These are phyloP conservation scores for Ariopsis seemanni DNA, from an alignment of 2,113 vertebrate genomes.

Conservation along the genomic window DNA sequence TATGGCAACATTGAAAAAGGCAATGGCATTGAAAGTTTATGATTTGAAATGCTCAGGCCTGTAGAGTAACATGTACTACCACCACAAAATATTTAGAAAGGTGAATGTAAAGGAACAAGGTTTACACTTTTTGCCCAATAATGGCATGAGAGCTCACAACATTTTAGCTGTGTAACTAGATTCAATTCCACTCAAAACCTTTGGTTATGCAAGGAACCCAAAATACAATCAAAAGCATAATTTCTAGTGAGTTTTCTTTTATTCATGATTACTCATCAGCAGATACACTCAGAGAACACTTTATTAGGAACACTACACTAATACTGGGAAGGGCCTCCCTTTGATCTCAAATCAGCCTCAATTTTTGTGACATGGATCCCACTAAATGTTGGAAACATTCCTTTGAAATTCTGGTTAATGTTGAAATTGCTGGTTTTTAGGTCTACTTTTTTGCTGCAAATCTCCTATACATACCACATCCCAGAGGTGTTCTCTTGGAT, in stretches of 20 bases:
- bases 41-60: neutral
- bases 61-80: conserved; percentile 15
- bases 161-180: neutral
- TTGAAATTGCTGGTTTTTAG: neutral
- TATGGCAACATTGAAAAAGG: conserved; percentile 14
- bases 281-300: neutral
- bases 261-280: neutral
- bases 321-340: neutral
- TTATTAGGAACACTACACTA: neutral
- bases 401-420: neutral
- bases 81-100: conserved; percentile 21
- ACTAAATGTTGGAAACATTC: neutral
- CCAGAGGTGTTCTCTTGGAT: neutral
- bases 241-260: neutral
- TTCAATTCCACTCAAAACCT: too few relatives aligned
- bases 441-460: neutral
- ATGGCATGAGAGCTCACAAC: neutral
- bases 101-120: conserved; percentile 19
- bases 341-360: neutral
- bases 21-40: neutral
- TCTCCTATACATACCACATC: neutral
- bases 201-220: too few relatives aligned
- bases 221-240: too few relatives aligned
- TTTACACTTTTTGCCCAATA: neutral
- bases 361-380: neutral